phyloP scores from a whole-genome alignment of 2,113 vertebrate species.

The Pachycephala philippinensis region DNA sequence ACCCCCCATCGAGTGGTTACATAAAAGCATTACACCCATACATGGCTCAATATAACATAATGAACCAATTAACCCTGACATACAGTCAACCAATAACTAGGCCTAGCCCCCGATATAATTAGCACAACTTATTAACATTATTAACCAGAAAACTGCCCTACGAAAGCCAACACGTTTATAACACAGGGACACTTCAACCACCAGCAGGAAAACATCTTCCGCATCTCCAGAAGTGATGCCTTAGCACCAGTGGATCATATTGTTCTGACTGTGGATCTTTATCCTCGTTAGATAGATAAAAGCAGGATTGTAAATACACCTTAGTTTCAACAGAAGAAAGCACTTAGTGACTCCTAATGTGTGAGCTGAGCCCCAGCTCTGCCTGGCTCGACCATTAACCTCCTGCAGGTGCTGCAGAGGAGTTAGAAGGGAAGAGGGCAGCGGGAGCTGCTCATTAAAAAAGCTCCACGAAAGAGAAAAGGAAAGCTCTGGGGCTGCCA shows the following conservation, averaged over 20 bases:
- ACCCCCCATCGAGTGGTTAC: too few relatives aligned
- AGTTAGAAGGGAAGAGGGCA: neutral
- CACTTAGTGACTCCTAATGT: neutral
- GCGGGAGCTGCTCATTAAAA: neutral
- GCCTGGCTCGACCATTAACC: neutral
- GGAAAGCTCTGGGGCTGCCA: accelerated
- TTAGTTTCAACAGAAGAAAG: neutral
- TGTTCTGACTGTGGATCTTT: neutral
- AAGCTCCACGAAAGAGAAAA: neutral
- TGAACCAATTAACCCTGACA: too few relatives aligned
- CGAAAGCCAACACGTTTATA: too few relatives aligned
- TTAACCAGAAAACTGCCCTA: too few relatives aligned
- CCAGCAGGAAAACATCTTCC: neutral
- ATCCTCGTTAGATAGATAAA: neutral
- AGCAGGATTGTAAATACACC: neutral
- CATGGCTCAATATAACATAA: too few relatives aligned
- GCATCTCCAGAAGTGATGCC: neutral
- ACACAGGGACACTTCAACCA: too few relatives aligned
- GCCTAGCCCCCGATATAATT: too few relatives aligned
- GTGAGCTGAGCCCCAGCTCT: neutral
- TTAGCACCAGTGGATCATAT: accelerated
- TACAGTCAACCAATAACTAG: too few relatives aligned
- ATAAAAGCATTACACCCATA: too few relatives aligned
- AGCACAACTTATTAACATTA: too few relatives aligned
- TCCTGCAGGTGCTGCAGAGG: neutral